These are phyloP conservation scores for Zosterops hypoxanthus DNA, from an alignment of 2,113 vertebrate genomes.

Conservation along the genomic window DNA sequence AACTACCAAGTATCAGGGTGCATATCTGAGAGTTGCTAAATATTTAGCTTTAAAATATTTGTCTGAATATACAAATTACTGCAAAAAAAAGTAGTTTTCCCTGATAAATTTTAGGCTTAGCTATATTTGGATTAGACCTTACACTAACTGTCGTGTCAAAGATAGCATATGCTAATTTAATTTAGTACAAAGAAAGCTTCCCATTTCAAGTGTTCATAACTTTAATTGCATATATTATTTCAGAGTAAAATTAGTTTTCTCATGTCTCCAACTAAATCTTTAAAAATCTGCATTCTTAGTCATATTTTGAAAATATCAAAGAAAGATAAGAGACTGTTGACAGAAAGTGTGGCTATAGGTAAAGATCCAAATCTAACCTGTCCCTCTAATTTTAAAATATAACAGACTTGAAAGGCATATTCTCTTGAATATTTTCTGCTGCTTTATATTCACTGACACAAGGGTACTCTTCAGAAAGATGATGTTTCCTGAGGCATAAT, in stretches of 20 bases:
- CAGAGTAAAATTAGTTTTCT: constrained; percentile 15
- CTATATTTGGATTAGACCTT: neutral
- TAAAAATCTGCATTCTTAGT: neutral
- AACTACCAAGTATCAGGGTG: neutral
- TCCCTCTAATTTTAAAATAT: neutral
- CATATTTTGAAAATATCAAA: neutral
- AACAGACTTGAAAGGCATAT: constrained; percentile 16
- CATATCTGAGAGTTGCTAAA: neutral
- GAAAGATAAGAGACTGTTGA: neutral
- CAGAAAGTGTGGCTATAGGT: neutral
- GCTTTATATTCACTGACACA: constrained; percentile 13
- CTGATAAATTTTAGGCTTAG: neutral
- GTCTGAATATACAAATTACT: neutral
- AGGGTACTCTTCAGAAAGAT: neutral
- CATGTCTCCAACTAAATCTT: neutral
- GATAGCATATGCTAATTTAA: neutral
- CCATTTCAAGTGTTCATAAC: neutral
- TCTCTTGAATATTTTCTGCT: neutral
- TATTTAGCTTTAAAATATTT: neutral
- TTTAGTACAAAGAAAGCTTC: neutral
- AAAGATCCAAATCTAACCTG: constrained; percentile 8
- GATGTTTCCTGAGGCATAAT: constrained; percentile 13
- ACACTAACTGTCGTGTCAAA: neutral
- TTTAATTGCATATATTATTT: neutral
- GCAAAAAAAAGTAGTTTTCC: neutral